Conservation (phyloP, 2,113 vertebrate species). For the Amphiprion ocellaris region DNA sequence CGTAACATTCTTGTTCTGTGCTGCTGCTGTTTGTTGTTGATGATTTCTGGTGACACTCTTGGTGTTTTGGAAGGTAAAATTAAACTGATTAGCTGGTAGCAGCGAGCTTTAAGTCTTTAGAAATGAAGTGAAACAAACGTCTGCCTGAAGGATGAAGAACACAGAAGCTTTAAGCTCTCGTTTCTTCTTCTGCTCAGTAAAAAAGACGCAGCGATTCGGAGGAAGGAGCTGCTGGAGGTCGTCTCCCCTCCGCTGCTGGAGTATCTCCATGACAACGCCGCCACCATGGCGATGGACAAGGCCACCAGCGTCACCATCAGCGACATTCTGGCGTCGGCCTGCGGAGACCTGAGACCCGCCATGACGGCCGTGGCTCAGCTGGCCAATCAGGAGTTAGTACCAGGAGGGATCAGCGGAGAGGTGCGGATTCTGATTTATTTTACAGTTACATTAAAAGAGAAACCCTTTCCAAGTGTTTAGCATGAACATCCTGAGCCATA, state of each 20-base stretch:
- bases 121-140: too few species aligned
- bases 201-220: slow-evolving; percentile 87
- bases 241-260: slow-evolving; percentile 89
- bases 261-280: slow-evolving; percentile 86
- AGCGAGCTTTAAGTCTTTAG: too few species aligned
- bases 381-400: slow-evolving; percentile 87
- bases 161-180: too few species aligned
- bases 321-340: slow-evolving; percentile 87
- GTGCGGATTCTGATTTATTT: slow-evolving; percentile 58
- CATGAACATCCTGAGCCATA: too few species aligned
- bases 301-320: slow-evolving; percentile 87
- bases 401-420: slow-evolving; percentile 89
- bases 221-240: slow-evolving; percentile 90
- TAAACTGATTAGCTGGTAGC: too few species aligned
- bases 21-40: too few species aligned
- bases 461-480: too few species aligned
- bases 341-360: slow-evolving; percentile 88
- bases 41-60: too few species aligned
- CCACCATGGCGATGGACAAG: slow-evolving; percentile 89
- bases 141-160: too few species aligned
- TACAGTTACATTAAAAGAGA: too few species aligned
- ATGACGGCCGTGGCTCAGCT: slow-evolving; percentile 90
- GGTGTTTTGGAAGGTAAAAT: too few species aligned
- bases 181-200: slow-evolving; percentile 84
- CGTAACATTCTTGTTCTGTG: too few species aligned